Evolutionary conservation across 2,888 invertebrate species (phyloP), one percentile per base, ranked within the genome.

Genomic region (Apamea monoglypha): DNA sequence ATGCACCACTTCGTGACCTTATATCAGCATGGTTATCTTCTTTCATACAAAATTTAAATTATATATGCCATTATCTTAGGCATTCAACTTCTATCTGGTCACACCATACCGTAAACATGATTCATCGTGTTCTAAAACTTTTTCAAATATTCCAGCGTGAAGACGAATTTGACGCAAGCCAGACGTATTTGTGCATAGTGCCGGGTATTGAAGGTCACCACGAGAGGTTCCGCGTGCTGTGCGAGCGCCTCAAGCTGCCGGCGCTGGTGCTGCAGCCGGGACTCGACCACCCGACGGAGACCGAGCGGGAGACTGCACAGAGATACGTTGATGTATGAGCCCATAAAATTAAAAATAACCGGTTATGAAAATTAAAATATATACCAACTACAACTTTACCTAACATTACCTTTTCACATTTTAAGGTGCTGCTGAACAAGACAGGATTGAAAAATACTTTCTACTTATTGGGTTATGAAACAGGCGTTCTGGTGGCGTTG

Each of bases 381-480:
- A 6, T 47, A 16, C n/a, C 3, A 36, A 47, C 12, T 47, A 16
- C 5, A 64, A 32, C 12, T 29, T 64, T 8, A 36, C 7, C 1
- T 53, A 47, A 83, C 0, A 0, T 14, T n/a, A 21, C 12, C 36
- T 66, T 44, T 36, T 47, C n/a, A 69, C 50, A 47, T 25, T 81
- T 74, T 18, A 40, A 88, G 88, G 70, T 83, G 25, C 40, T 89
- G n/a, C 47, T 85, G 18, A 83, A 79, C 6, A 88, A 88, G 44
- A 74, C 79, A 10, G 77, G 71, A 75, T 29, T 92, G 8, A 89
- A 89, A 32, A 87, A 91, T 16, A 88, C 88, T n/a, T 95, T 94
- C 80, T 94, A 93, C 79, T 80, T 95, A 16, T 70, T 94, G 74
- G 95, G 95, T 1, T 95, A 94, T 77, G 95, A 95, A 81, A 91